Percentiles rank a stretch among this genome's conserved stretches.
Evolutionary conservation across 2,888 invertebrate species (phyloP).

Genomic region (Allophyes oxyacanthae): DNA sequence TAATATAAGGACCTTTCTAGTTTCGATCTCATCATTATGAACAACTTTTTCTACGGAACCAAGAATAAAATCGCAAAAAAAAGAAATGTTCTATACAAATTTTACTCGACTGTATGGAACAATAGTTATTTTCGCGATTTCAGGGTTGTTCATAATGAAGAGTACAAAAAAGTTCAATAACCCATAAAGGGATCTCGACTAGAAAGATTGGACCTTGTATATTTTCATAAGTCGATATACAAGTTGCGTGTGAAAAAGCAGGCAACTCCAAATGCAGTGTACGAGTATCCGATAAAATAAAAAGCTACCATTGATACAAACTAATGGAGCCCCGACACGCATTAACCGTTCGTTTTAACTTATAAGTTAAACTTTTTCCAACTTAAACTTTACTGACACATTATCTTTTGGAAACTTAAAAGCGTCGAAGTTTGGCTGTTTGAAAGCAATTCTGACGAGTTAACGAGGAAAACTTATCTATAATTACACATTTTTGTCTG

Average conservation of each 20-base stretch:
- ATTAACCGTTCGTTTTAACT: conserved; percentile 38
- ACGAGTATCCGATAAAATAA: conserved; percentile 41
- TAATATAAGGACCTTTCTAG: too few species aligned
- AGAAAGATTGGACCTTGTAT: too few species aligned
- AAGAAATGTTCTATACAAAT: too few species aligned
- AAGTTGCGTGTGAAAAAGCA: conserved; percentile 15
- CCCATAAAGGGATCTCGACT: too few species aligned
- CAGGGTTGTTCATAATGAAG: too few species aligned
- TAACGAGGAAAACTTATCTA: conserved; percentile 37
- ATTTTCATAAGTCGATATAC: too few species aligned
- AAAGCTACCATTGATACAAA: conserved; percentile 55
- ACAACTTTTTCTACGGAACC: too few species aligned
- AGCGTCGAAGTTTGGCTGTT: conserved; percentile 21
- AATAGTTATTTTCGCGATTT: too few species aligned
- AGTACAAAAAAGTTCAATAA: too few species aligned
- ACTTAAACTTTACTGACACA: conserved; percentile 22
- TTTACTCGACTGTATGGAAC: too few species aligned
- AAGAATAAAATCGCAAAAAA: too few species aligned
- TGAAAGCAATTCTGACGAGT: conserved; percentile 13
- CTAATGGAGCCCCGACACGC: conserved; percentile 63
- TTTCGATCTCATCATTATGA: too few species aligned
- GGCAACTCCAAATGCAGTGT: conserved; percentile 14
- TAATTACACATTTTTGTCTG: conserved; percentile 9
- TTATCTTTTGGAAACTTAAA: conserved; percentile 46
- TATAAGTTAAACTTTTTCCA: conserved; percentile 37